Base-by-base conservation (phyloP, 2,888 invertebrate species). In the Phortica magna region DNA sequence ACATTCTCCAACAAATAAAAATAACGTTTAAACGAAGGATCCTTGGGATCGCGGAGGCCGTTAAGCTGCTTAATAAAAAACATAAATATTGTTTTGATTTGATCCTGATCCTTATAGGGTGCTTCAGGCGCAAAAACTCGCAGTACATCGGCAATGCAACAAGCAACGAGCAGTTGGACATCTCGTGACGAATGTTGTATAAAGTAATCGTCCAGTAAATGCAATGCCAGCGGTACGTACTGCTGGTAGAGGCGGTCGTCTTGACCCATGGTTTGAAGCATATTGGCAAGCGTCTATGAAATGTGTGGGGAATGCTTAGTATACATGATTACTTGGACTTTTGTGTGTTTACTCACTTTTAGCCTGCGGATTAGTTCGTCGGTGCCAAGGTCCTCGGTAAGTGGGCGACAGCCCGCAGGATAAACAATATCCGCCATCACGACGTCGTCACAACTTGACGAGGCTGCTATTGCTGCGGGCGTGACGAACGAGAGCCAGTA, bases 81-180 rank as follows among this genome's bases (percentile, higher is more conserved):
- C 92, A 97, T 93, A 93, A 99, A 99, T 91, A 98, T 97, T 19
- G 95, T 93, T 92, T 95, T 96, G 78, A 99, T 96, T 93, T 98
- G 98, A 79, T 97, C 97, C 79, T 97, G 96, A 90, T 98, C 98
- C 92, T 98, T 98, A 91, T 98, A 99, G 0, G 99, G 99, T 55
- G 98, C 98, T 91, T 99, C 98, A 0, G 99, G 99, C 1, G 99
- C 99, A 92, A 98, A 99, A 7, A 99, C 97, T 78, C 99, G 93
- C 81, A 99, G 94, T 48, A 99, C 97, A 92, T 99, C 99, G 7
- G 99, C 99, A 89, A 99, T 97, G 91, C 99, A 99, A 92, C 99
- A 99, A 0, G 99, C 99, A 78, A 98, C 97, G 53, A 99, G 93
- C 73, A 99, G 93, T 90, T 98, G 97, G 0, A 99, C 98, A 92